Percentiles rank a stretch among this genome's conserved stretches.
Evolutionary conservation across 1,140 invertebrate genomes (phyloP).

Genomic region (Neuroterus valhalla): DNA sequence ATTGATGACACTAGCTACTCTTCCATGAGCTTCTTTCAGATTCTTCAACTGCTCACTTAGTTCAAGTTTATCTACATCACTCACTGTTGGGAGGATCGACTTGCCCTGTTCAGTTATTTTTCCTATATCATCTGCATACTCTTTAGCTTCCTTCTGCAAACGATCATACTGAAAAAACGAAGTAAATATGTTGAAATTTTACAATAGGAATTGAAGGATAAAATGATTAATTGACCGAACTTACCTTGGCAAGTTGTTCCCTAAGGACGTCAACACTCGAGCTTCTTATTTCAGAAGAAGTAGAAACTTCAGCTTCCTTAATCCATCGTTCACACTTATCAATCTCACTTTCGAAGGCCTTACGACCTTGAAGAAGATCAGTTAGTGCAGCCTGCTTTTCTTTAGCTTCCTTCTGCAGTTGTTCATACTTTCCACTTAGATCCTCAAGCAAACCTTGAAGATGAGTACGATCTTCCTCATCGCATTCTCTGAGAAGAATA

Average conservation of each 20-base stretch:
- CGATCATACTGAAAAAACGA: slow-evolving; percentile 80
- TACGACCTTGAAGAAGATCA: slow-evolving; percentile 84
- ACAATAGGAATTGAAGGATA: background rate
- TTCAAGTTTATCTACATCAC: slow-evolving; percentile 88
- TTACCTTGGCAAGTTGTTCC: slow-evolving; percentile 87
- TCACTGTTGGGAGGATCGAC: slow-evolving; percentile 86
- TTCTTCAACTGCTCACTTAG: slow-evolving; percentile 86
- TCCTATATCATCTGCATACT: slow-evolving; percentile 82
- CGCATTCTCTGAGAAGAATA: slow-evolving; percentile 87
- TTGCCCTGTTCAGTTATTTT: slow-evolving; percentile 87
- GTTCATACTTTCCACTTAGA: slow-evolving; percentile 81
- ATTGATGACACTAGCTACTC: slow-evolving; percentile 83
- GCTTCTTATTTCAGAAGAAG: slow-evolving; percentile 85
- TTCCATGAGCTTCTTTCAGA: slow-evolving; percentile 84
- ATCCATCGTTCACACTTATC: slow-evolving; percentile 89
- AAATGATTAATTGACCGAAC: background rate
- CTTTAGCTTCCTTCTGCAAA: slow-evolving; percentile 83
- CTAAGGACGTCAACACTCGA: slow-evolving; percentile 87
- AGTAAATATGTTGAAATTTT: slow-evolving; percentile 24
- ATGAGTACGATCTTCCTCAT: slow-evolving; percentile 80
- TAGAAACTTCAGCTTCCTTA: slow-evolving; percentile 89
- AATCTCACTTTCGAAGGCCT: slow-evolving; percentile 86
- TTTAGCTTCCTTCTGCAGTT: slow-evolving; percentile 82
- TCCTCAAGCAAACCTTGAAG: slow-evolving; percentile 82
- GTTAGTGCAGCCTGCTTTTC: slow-evolving; percentile 84